Evolutionary conservation across 2,113 vertebrate genomes (phyloP).

Genomic region (Acanthisitta chloris): DNA sequence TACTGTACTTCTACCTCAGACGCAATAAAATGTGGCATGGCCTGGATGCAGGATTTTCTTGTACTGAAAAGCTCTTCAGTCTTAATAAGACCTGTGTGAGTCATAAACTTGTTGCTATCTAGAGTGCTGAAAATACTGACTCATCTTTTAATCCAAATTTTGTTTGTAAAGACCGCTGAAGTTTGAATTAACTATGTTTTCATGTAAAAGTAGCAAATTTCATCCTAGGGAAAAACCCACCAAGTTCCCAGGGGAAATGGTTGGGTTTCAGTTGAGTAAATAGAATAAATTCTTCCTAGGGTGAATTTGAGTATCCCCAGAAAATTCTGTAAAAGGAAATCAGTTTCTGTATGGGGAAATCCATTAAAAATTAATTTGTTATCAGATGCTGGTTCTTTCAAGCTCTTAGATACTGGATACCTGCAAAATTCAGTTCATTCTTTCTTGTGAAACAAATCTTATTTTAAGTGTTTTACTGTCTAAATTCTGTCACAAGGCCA

Average conservation of each 20-base stretch:
- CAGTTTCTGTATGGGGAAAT: neutral
- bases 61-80: neutral
- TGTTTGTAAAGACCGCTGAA: neutral
- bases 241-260: neutral
- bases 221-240: neutral
- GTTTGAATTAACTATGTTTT: neutral
- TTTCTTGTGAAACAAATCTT: slow-evolving; percentile 42
- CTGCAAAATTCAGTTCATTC: slow-evolving; percentile 6
- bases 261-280: neutral
- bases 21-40: neutral
- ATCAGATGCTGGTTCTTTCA: slow-evolving; percentile 2
- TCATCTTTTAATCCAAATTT: neutral
- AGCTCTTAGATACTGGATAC: slow-evolving; percentile 15
- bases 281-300: neutral
- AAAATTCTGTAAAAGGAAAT: neutral
- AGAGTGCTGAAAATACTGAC: neutral
- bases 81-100: neutral
- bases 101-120: neutral
- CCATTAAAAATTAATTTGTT: neutral
- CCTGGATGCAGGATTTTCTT: neutral
- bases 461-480: slow-evolving; percentile 21
- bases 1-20: neutral
- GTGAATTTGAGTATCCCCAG: neutral
- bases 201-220: neutral
- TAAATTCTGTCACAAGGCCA: neutral